Base-by-base conservation (phyloP, 1,140 invertebrate genomes). In the Euglossa dilemma region DNA sequence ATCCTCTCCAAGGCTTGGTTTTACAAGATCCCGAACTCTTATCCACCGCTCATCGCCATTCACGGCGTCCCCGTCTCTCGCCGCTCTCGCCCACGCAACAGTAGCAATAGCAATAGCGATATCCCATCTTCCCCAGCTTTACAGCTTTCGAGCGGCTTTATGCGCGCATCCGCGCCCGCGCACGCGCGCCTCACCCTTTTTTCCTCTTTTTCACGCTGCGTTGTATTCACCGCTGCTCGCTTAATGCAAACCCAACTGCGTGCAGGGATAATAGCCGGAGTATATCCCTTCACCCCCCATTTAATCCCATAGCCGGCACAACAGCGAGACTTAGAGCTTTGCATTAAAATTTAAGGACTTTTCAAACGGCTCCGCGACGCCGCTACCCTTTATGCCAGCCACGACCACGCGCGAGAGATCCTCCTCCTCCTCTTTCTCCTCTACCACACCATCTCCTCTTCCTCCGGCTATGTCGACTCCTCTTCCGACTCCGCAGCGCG, bases 341-440 rank as follows among this genome's bases (percentile, higher is more conserved):
- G 75, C 84, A 86, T 89, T 79, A 89, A 89, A 88, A 83, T 88
- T 88, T 83, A 85, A 88, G 72, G 86, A 88, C 86, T 88, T 88
- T 89, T 85, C 75, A 86, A 89, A 88, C 84, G 86, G 69, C 83
- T 76, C 16, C 69, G 57, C 56, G 61, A 75, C 82, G 84, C 12
- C 36, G 67, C 57, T 2, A 25, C 59, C 61, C 50, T 74, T 74
- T 72, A 72, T 80, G 45, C 45, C 23, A n/a, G 9, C 71, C 61
- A 28, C 61, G n/a, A 64, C 56, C 79, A 66, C 72, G 61, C 20
- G 36, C 59, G 54, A 73, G 23, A 23, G 45, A 47, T 64, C 71
- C 14, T 28, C 50, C 59, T 45, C 57, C n/a, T n/a, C n/a, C n/a
- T n/a, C n/a, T n/a, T n/a, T n/a, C n/a, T n/a, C n/a, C n/a, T n/a